These are phyloP conservation scores for Caranx ignobilis DNA, from an alignment of 2,113 vertebrate genomes.

Conservation along the genomic window DNA sequence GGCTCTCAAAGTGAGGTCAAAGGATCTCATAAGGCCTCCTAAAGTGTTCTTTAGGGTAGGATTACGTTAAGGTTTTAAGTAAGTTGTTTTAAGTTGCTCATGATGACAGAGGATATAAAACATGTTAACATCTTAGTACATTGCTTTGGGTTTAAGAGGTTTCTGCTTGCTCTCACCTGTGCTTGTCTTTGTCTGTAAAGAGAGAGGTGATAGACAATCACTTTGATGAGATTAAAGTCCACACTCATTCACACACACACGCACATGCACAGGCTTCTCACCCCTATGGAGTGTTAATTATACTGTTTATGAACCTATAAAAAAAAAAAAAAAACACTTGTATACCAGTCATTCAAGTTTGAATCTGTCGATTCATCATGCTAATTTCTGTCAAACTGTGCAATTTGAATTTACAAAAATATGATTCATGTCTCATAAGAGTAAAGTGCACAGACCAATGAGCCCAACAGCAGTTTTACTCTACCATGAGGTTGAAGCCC, in stretches of 20 bases:
- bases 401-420: background rate
- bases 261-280: background rate
- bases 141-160: background rate
- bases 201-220: constrained; percentile 24
- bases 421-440: too few relatives aligned
- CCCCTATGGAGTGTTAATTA: background rate
- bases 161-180: background rate
- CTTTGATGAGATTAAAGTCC: constrained; percentile 50
- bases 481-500: background rate
- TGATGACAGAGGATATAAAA: background rate
- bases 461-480: background rate
- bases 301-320: constrained; percentile 22
- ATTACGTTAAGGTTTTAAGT: background rate
- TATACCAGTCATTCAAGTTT: background rate
- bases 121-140: background rate
- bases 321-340: background rate
- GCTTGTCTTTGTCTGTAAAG: constrained; percentile 38
- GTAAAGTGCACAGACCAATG: background rate
- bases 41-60: background rate
- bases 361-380: background rate
- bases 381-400: background rate
- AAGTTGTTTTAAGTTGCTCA: background rate
- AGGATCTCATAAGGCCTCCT: background rate
- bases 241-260: constrained; percentile 3
- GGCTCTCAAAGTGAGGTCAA: background rate